Base-by-base conservation (phyloP, 1,140 invertebrate species). In the Scaptodrosophila lebanonensis region DNA sequence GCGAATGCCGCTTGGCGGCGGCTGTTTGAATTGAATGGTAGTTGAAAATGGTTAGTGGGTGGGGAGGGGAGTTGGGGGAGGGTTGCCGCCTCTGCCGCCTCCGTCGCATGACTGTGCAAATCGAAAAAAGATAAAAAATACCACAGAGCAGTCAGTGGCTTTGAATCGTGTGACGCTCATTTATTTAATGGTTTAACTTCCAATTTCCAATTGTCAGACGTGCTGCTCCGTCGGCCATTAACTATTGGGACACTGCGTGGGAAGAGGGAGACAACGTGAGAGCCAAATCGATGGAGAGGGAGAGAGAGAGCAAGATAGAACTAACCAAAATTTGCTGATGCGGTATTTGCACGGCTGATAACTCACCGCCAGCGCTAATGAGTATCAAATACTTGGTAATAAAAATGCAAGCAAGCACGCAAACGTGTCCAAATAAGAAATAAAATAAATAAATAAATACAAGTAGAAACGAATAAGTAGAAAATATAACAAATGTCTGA, bases 131-230 rank as follows among this genome's bases (percentile, higher is more conserved):
- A 77, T 79, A 77, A 73, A 77, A n/a, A 77, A 77, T 79, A 70
- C 63, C 50, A 62, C 48, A 70, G 17, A 66, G 45, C 66, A 66
- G 61, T 3, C 42, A 13, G 11, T 9, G 11, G 5, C 9, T 22
- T 16, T 22, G 51, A 51, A 52, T 64, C 48, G 64, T 65, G 68
- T 77, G 73, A 77, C 75, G 72, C 75, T 82, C 75, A 79, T 82
- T 79, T 79, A 79, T 79, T 79, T 79, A 79, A 79, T 79, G 75
- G 75, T 73, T 82, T 82, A 79, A 82, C 75, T 79, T 79, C 75
- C 75, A 73, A 82, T 79, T 82, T 82, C 65, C 75, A 79, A 77
- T 77, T 79, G 75, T 82, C 75, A 75, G 65, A 66, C 73, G 73
- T 77, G 75, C 73, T 50, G 58, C 44, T 51, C 50, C 66, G 20